phyloP scores from a whole-genome alignment of 2,797 vertebrate genomes.

The Coregonus sp. region DNA sequence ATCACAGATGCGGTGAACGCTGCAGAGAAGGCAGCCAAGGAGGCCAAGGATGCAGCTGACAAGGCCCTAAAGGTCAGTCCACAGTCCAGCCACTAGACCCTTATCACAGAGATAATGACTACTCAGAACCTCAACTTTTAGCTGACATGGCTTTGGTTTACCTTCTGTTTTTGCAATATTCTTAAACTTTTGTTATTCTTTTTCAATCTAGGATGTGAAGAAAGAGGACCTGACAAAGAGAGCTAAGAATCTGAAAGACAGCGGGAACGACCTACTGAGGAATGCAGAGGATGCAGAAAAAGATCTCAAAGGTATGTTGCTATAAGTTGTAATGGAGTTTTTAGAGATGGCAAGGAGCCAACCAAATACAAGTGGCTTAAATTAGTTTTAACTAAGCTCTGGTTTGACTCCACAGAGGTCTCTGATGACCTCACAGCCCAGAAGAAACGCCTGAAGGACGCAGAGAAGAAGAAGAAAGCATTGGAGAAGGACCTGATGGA shows the following conservation, averaged over 20 bases:
- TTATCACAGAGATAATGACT: not conserved
- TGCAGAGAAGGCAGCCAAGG: constrained; percentile 85
- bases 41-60: constrained; percentile 83
- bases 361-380: not conserved
- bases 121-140: not conserved
- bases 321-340: not conserved
- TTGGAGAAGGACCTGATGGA: constrained; percentile 75
- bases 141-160: not conserved
- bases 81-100: not conserved
- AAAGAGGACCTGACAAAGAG: constrained; percentile 79
- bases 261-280: constrained; percentile 67
- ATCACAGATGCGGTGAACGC: constrained; percentile 88
- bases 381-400: not conserved
- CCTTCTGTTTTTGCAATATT: not conserved
- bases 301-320: constrained; percentile 76
- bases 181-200: not conserved
- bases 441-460: constrained; percentile 68
- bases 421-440: constrained; percentile 68
- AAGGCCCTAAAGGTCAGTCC: constrained; percentile 82
- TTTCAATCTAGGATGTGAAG: constrained; percentile 77
- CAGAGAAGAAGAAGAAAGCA: constrained; percentile 76
- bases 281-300: constrained; percentile 67
- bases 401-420: constrained; percentile 66
- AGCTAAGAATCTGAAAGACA: constrained; percentile 79
- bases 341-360: not conserved